Evolutionary conservation across 2,888 invertebrate species (phyloP).

Genomic region (Athalia cordata): DNA sequence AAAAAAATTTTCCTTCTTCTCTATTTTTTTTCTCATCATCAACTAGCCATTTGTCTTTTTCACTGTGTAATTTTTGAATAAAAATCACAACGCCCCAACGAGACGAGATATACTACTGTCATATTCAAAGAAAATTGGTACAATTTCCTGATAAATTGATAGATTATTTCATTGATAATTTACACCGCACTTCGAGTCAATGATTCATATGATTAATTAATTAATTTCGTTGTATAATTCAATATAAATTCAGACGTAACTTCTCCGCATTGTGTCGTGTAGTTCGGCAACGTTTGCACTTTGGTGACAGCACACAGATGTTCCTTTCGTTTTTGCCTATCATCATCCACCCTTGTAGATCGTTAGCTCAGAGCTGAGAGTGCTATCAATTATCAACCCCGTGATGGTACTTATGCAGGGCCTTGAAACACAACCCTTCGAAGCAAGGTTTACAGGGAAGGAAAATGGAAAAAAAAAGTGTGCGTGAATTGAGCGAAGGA

Average conservation of each 20-base stretch:
- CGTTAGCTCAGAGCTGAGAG: slow-evolving; percentile 9
- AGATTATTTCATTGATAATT: too few relatives aligned
- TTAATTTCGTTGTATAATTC: neutral
- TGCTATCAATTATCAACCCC: slow-evolving; percentile 6
- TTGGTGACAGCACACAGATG: slow-evolving; percentile 1
- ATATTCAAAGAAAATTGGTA: too few relatives aligned
- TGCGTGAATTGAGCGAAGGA: neutral
- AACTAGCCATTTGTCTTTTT: too few relatives aligned
- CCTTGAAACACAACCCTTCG: slow-evolving; percentile 14
- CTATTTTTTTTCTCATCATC: too few relatives aligned
- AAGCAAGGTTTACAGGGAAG: neutral
- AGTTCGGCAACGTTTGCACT: neutral
- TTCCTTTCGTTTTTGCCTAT: slow-evolving; percentile 21
- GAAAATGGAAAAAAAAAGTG: neutral
- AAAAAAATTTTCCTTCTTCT: too few relatives aligned
- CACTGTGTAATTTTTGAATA: too few relatives aligned
- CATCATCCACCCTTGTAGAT: slow-evolving; percentile 8
- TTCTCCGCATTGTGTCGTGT: neutral
- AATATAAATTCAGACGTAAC: too few relatives aligned
- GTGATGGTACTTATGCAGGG: neutral
- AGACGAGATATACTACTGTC: too few relatives aligned
- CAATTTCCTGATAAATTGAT: too few relatives aligned
- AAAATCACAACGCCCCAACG: too few relatives aligned
- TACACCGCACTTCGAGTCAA: too few relatives aligned
- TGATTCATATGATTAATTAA: neutral